These are phyloP conservation scores for Molossus molossus DNA, from an alignment of 2,797 vertebrate species.

Conservation along the genomic window DNA sequence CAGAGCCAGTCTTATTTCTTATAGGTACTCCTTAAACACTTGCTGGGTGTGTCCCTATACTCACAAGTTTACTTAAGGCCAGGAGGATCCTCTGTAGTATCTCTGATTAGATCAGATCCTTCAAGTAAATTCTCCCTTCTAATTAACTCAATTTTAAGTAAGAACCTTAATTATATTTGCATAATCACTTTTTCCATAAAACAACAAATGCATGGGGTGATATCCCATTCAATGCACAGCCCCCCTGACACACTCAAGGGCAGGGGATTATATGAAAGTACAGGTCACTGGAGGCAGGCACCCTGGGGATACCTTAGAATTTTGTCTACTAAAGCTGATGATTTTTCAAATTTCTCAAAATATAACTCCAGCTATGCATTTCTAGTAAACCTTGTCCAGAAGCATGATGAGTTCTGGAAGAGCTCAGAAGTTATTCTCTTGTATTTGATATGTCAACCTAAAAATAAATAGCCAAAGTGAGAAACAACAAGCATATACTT, in stretches of 20 bases:
- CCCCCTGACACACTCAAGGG: background rate
- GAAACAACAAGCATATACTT: background rate
- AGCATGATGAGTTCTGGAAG: background rate
- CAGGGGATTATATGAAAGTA: background rate
- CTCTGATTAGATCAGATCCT: background rate
- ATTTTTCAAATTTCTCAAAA: background rate
- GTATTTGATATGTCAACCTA: background rate
- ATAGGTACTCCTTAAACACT: fast-evolving
- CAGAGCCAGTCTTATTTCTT: background rate
- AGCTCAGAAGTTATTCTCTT: background rate
- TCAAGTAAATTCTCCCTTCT: background rate
- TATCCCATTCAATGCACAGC: background rate
- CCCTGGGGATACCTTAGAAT: background rate
- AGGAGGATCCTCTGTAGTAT: fast-evolving
- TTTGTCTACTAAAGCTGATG: background rate
- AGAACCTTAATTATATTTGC: background rate
- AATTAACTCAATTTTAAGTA: background rate
- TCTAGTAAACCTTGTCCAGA: background rate
- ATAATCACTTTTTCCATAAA: background rate
- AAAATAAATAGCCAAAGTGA: background rate
- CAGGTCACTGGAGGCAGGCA: fast-evolving
- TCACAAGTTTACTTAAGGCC: background rate
- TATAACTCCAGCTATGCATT: background rate
- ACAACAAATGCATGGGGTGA: background rate
- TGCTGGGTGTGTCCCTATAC: fast-evolving